Base-by-base conservation (phyloP, 92 coral and sea anemone genomes). In the Scolanthus callimorphus region DNA sequence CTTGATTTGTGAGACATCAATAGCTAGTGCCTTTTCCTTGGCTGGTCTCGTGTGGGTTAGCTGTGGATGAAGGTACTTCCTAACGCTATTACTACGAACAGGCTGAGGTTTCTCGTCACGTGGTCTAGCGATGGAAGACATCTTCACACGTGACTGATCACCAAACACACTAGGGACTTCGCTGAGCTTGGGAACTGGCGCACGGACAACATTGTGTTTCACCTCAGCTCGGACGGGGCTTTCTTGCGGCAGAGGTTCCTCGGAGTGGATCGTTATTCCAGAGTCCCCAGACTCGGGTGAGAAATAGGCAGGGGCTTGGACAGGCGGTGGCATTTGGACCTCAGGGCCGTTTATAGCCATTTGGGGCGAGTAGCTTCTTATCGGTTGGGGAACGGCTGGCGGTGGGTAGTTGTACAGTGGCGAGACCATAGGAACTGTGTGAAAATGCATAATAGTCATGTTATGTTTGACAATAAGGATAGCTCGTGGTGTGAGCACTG, bases 41-140 rank as follows among this genome's bases (percentile, higher is more conserved):
- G n/a, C n/a, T n/a, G n/a, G n/a, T n/a, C n/a, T n/a, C n/a, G n/a
- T n/a, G n/a, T n/a, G n/a, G n/a, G n/a, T n/a, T n/a, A n/a, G n/a
- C n/a, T n/a, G n/a, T n/a, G n/a, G n/a, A n/a, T n/a, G n/a, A n/a
- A n/a, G n/a, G n/a, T n/a, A n/a, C n/a, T n/a, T n/a, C n/a, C n/a
- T n/a, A n/a, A n/a, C n/a, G n/a, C n/a, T n/a, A n/a, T n/a, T n/a
- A n/a, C n/a, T n/a, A n/a, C n/a, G n/a, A n/a, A n/a, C n/a, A n/a
- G n/a, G n/a, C n/a, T n/a, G n/a, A n/a, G n/a, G n/a, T n/a, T n/a
- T n/a, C n/a, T n/a, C n/a, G n/a, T n/a, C n/a, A n/a, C n/a, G 54
- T 6, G 75, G 75, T 44, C 53, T 68, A 12, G 57, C 65, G 41
- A 68, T 68, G 22, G 75, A 50, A 3, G 75, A 68, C 48, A 50